These are phyloP conservation scores for Heliconius congener DNA, from an alignment of 1,140 invertebrate species.

Conservation along the genomic window DNA sequence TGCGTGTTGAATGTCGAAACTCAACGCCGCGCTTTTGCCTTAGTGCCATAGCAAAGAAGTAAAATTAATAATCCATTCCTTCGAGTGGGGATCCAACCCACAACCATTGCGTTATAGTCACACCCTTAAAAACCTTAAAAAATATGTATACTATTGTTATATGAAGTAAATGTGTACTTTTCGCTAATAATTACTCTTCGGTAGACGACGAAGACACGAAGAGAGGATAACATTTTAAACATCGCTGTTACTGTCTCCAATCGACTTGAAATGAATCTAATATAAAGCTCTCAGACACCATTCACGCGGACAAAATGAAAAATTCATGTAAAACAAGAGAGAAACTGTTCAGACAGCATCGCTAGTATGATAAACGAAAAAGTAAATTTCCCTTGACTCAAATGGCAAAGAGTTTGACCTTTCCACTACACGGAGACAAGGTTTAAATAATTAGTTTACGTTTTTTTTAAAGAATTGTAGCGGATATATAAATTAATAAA, in stretches of 20 bases:
- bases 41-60: no score
- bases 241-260: background rate
- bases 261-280: background rate
- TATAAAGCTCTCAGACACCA: background rate
- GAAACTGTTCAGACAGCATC: conserved; percentile 26
- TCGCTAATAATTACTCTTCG: background rate
- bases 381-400: conserved; percentile 23
- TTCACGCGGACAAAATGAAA: conserved; percentile 16
- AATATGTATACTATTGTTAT: no score
- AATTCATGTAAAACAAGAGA: conserved; percentile 24
- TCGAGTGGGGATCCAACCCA: no score
- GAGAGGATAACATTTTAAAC: background rate
- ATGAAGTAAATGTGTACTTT: background rate
- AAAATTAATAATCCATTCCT: no score
- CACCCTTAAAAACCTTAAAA: no score
- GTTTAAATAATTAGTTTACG: background rate
- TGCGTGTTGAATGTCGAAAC: no score
- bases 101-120: no score
- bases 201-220: background rate
- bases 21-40: no score
- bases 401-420: conserved; percentile 26
- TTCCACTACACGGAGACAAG: conserved; percentile 4
- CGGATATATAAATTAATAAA: no score
- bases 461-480: background rate
- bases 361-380: conserved; percentile 32